phyloP scores from a whole-genome alignment of 2,888 invertebrate genomes.

The Tipula lateralis region DNA sequence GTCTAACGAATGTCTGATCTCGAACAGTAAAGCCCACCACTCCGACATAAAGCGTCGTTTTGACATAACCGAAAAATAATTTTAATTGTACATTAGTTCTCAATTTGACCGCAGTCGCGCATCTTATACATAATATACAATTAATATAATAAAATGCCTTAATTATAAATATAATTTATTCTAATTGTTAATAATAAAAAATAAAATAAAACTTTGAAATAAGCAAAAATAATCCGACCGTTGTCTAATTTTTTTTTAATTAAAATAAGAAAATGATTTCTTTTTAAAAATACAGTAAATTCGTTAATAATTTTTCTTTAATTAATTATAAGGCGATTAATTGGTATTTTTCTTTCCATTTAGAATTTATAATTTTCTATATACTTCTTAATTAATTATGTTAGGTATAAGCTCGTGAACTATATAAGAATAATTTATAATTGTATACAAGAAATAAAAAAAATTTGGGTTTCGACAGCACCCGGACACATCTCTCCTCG shows the following conservation, averaged over 20 bases:
- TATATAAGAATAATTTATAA: not conserved
- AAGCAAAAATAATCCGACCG: not conserved
- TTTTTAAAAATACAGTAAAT: constrained; percentile 12
- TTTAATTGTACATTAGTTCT: no score
- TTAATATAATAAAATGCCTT: not conserved
- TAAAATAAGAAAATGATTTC: not conserved
- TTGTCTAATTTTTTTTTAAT: not conserved
- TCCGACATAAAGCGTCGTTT: no score
- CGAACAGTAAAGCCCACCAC: no score
- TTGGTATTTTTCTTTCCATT: not conserved
- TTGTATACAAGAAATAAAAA: not conserved
- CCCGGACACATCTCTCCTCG: no score
- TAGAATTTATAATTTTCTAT: not conserved
- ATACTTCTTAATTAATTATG: not conserved
- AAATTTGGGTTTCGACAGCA: not conserved
- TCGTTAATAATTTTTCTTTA: constrained; percentile 24
- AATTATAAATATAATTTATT: not conserved
- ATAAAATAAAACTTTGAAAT: not conserved
- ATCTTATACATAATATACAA: not conserved
- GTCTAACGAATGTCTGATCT: no score
- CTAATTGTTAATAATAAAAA: constrained; percentile 4
- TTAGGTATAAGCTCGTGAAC: constrained; percentile 12
- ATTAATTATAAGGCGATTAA: constrained; percentile 11
- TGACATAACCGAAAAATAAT: no score
- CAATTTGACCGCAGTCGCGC: not conserved